Percentiles rank a stretch among this genome's conserved stretches.
phyloP scores from a whole-genome alignment of 2,888 invertebrate genomes.

The Pimpla rufipes region DNA sequence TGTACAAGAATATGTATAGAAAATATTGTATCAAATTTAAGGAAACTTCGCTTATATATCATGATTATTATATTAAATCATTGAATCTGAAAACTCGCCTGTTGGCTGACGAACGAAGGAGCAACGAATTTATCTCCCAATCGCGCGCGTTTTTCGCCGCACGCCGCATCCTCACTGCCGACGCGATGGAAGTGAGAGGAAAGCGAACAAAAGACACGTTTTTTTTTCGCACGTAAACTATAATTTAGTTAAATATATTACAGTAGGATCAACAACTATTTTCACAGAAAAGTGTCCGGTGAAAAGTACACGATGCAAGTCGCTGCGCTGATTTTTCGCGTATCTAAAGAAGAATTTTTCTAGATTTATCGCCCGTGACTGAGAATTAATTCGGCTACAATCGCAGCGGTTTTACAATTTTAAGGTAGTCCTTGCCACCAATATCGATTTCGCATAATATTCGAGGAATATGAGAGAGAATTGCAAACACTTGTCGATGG shows the following conservation, averaged over 20 bases:
- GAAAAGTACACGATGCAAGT: not conserved
- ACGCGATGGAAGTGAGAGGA: no score
- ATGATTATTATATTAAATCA: slow-evolving; percentile 68
- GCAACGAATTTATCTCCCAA: not conserved
- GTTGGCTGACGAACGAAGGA: not conserved
- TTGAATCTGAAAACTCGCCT: slow-evolving; percentile 50
- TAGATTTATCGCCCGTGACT: not conserved
- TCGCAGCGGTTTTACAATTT: slow-evolving; percentile 2
- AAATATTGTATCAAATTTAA: slow-evolving; percentile 78
- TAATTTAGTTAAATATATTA: slow-evolving; percentile 30
- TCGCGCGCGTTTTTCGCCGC: not conserved
- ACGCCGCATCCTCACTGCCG: not conserved
- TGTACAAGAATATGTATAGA: slow-evolving; percentile 81
- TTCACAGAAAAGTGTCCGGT: slow-evolving; percentile 11
- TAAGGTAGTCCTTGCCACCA: no score
- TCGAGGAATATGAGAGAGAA: no score
- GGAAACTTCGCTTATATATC: slow-evolving; percentile 70
- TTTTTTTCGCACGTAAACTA: slow-evolving; percentile 11
- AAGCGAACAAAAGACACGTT: not conserved
- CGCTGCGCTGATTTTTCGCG: not conserved
- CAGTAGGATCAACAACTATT: slow-evolving; percentile 27
- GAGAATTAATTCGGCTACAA: slow-evolving; percentile 32
- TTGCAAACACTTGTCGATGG: no score
- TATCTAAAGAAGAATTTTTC: not conserved
- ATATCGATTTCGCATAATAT: no score